Percentiles rank a stretch among this genome's conserved stretches.
Conservation (phyloP, 2,113 vertebrate species). For the Alaudala cheleensis region DNA sequence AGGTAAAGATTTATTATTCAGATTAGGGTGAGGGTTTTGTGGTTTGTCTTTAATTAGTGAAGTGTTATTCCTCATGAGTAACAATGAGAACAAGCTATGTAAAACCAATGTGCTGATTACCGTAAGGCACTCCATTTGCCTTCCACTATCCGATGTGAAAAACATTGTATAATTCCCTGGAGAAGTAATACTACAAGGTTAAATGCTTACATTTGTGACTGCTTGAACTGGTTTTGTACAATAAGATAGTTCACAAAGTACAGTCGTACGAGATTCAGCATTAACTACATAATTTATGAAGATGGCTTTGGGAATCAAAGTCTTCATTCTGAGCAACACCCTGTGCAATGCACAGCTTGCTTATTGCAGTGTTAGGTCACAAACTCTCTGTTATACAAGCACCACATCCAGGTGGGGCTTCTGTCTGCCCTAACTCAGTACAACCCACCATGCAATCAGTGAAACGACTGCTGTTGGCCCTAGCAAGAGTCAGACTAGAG, state of each 20-base stretch:
- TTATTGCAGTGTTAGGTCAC: neutral
- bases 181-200: neutral
- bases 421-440: neutral
- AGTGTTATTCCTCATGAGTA: neutral
- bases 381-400: neutral
- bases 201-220: neutral
- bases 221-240: neutral
- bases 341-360: accelerated
- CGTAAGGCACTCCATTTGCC: neutral
- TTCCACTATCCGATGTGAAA: neutral
- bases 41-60: neutral
- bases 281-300: neutral
- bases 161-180: neutral
- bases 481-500: neutral
- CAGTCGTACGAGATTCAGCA: neutral
- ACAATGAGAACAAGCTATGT: neutral
- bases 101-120: neutral
- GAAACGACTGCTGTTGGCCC: neutral
- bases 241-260: neutral
- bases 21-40: neutral
- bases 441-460: neutral
- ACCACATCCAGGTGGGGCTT: accelerated
- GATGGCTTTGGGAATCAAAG: neutral
- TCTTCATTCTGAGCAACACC: neutral
- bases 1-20: neutral